Conservation (phyloP, 2,113 vertebrate species). For the western clawed frog (Xenopus tropicalis) region UCB_Xtro_10.0 CM004443.2:180841501-180842000, state of each 20-base stretch:
- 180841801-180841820: constrained; percentile 47
- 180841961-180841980: too few relatives aligned
- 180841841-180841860: constrained; percentile 68
- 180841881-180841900: constrained; percentile 52
- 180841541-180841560: too few relatives aligned
- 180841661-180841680: constrained; percentile 61
- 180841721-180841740: constrained; percentile 75
- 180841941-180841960: too few relatives aligned
- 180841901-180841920: background rate
- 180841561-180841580: too few relatives aligned
- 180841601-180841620: too few relatives aligned
- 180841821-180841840: constrained; percentile 52
- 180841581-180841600: too few relatives aligned
- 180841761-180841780: constrained; percentile 68
- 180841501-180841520: too few relatives aligned
- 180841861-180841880: constrained; percentile 46
- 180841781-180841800: constrained; percentile 50
- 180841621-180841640: constrained; percentile 1
- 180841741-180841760: constrained; percentile 82
- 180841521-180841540: too few relatives aligned
- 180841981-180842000: too few relatives aligned
- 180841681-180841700: constrained; percentile 77
- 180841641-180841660: constrained; percentile 53
- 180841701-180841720: constrained; percentile 64
- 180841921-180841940: too few relatives aligned